Conservation (phyloP, 2,113 vertebrate species). For the Anolis sagrei region DNA sequence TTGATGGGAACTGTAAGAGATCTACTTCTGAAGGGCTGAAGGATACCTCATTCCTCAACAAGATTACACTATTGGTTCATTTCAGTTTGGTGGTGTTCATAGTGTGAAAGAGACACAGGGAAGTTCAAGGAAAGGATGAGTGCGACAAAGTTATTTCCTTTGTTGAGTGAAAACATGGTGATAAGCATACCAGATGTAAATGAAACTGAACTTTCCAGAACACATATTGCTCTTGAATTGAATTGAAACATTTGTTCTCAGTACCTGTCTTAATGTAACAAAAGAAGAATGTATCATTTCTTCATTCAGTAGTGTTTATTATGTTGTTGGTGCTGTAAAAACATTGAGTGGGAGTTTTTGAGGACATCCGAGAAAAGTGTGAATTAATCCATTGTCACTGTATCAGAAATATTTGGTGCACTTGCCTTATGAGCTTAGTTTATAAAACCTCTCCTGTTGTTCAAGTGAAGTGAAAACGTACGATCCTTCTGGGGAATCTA, state of each 20-base stretch:
- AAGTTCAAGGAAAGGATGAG: background rate
- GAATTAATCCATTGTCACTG: background rate
- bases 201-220: background rate
- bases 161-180: background rate
- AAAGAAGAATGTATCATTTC: background rate
- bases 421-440: background rate
- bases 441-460: constrained; percentile 33
- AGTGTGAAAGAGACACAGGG: background rate
- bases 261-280: background rate
- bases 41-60: background rate
- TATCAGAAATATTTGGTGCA: background rate
- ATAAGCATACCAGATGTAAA: background rate
- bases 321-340: too few species aligned
- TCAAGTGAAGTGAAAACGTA: constrained; percentile 90
- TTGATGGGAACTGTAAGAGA: too few species aligned
- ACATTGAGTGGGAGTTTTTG: background rate
- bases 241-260: too few species aligned
- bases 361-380: too few species aligned
- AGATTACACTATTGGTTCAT: background rate
- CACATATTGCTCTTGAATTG: background rate
- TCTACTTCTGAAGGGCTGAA: too few species aligned
- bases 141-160: background rate
- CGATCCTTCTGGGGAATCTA: constrained; percentile 93
- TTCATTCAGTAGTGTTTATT: background rate
- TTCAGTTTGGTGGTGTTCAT: background rate